Evolutionary conservation across 2,113 vertebrate species (phyloP).

Genomic region (Onychorhynchus coronatus): DNA sequence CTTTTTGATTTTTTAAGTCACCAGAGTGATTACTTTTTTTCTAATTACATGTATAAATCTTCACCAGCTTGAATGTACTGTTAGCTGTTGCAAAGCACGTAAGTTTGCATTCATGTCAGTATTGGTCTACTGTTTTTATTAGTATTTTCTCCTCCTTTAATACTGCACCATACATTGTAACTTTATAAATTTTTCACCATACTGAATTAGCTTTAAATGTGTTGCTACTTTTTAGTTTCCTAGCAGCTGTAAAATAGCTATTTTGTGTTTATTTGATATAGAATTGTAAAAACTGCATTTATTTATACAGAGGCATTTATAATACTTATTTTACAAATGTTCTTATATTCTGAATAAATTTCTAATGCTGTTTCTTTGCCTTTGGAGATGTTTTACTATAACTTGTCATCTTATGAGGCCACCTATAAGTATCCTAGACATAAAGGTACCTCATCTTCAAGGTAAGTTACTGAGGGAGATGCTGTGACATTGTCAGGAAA

Average conservation of each 20-base stretch:
- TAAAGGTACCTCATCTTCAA: background rate
- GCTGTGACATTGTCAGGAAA: background rate
- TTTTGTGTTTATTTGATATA: slow-evolving; percentile 78
- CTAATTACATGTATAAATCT: background rate
- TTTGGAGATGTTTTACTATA: background rate
- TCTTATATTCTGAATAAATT: slow-evolving; percentile 88
- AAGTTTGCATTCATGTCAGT: slow-evolving; percentile 55
- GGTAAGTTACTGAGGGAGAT: background rate
- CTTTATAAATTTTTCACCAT: slow-evolving; percentile 13
- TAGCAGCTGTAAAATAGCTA: slow-evolving; percentile 77
- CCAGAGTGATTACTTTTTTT: slow-evolving; percentile 37
- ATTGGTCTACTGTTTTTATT: slow-evolving; percentile 53
- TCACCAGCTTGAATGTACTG: slow-evolving; percentile 69
- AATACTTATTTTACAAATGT: slow-evolving; percentile 83
- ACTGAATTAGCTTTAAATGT: slow-evolving; percentile 43
- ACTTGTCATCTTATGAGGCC: background rate
- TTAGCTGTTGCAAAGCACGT: slow-evolving; percentile 62
- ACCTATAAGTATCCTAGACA: background rate
- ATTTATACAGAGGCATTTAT: slow-evolving; percentile 90
- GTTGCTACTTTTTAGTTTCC: slow-evolving; percentile 64
- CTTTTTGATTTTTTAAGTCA: background rate
- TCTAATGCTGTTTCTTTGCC: slow-evolving; percentile 68
- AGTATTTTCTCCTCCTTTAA: slow-evolving; percentile 24
- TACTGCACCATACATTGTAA: slow-evolving; percentile 37
- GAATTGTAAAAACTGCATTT: slow-evolving; percentile 80